Conservation (phyloP, 2,797 vertebrate genomes). For the Picus viridis region DNA sequence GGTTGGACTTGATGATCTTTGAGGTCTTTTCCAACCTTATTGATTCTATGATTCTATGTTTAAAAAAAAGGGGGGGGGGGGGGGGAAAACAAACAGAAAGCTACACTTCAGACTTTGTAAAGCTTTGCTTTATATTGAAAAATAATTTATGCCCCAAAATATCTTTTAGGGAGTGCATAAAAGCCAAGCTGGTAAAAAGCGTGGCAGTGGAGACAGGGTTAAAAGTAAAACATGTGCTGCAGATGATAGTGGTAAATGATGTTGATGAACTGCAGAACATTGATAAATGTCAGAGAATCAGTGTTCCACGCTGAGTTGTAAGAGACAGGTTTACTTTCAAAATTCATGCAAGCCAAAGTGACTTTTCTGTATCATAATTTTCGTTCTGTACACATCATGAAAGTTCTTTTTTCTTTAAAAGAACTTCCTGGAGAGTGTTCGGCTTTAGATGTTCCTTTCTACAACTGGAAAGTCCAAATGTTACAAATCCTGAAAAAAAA, state of each 20-base stretch:
- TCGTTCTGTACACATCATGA: neutral
- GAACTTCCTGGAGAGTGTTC: neutral
- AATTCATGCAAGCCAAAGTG: neutral
- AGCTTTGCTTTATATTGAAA: neutral
- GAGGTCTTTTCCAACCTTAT: too few relatives aligned
- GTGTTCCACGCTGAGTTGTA: neutral
- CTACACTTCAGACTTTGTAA: neutral
- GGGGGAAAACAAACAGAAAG: neutral
- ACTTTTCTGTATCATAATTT: neutral
- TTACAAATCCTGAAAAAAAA: neutral
- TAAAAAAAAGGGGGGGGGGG: too few relatives aligned
- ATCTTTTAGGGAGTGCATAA: neutral
- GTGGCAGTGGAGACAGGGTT: neutral
- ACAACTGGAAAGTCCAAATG: neutral
- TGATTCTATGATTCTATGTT: too few relatives aligned
- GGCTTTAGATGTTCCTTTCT: neutral
- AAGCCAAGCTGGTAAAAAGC: neutral
- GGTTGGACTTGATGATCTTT: too few relatives aligned
- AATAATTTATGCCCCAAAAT: neutral
- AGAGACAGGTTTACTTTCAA: neutral
- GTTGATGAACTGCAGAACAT: neutral
- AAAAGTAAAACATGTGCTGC: neutral
- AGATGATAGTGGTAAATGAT: neutral
- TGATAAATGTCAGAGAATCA: neutral
- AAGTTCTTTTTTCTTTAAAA: neutral